Base-by-base conservation (phyloP, 2,888 invertebrate species). In the Pteria penguin region DNA sequence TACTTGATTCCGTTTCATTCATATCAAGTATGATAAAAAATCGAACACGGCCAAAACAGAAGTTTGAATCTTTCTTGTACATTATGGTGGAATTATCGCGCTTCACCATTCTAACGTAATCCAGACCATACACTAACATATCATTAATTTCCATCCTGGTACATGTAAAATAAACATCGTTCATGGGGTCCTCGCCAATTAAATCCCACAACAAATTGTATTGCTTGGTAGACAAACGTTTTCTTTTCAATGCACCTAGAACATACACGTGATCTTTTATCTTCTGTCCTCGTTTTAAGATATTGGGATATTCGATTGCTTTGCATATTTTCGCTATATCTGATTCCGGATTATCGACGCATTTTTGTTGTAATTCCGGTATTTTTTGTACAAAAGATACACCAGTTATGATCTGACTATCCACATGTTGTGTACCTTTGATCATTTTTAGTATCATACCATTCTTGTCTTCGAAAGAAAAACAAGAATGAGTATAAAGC, bases 391-490 rank as follows among this genome's bases (percentile, higher is more conserved):
- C 24, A 63, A 80, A 80, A 24, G 76, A 80, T 27, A 82, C 65
- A n/a, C 79, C 82, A 32, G 76, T 82, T 32, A 62, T 66, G 29
- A 82, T 80, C 54, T 82, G 81, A 26, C 68, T 60, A 52, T 77
- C 82, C 52, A 80, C 75, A 68, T 69, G 67, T 72, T 79, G 78
- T 18, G 80, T 80, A 4, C 77, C 80, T 73, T 57, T 65, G 24
- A 80, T 75, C 68, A 75, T 66, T 75, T 78, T 80, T 11, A 79
- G 14, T 24, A 80, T 18, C 26, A 71, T 1, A 4, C 82, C 79
- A 77, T 82, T 79, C 61, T 78, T 78, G 54, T 78, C 73, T 45
- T 81, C 81, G 63, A 81, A 82, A 27, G 76, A 70, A 73, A 79
- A 82, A 63, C 80, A 82, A 29, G 74, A 77, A 33, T 78, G 75